Evolutionary conservation across 1,140 invertebrate genomes (phyloP).

Genomic region (Megathymus violae): DNA sequence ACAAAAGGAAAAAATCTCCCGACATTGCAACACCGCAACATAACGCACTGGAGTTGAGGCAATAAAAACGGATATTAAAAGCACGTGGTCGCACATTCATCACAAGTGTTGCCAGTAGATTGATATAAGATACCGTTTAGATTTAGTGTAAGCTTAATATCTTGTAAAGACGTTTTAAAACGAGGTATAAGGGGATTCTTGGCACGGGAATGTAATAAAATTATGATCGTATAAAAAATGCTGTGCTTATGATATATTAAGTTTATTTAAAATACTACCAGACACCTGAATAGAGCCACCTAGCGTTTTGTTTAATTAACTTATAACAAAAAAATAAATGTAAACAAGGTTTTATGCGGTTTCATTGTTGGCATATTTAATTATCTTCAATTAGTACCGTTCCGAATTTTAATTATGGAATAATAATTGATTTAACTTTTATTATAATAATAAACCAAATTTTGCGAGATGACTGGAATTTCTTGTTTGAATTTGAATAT

Average conservation of each 20-base stretch:
- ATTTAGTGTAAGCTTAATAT: conserved; percentile 26
- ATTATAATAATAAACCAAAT: no score
- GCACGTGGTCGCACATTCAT: conserved; percentile 60
- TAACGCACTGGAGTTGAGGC: conserved; percentile 38
- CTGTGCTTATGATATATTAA: not conserved
- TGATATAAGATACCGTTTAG: conserved; percentile 61
- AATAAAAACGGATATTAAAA: conserved; percentile 77
- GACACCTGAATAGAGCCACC: no score
- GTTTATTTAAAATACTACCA: no score
- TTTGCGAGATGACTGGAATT: no score
- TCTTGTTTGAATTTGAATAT: no score
- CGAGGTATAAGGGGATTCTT: not conserved
- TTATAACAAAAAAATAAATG: no score
- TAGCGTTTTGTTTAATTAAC: no score
- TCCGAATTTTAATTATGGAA: no score
- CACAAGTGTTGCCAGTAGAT: conserved; percentile 69
- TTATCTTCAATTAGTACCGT: no score
- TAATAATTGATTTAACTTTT: no score
- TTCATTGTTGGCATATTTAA: no score
- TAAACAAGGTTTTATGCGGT: no score
- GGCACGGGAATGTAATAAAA: not conserved
- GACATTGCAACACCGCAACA: conserved; percentile 29
- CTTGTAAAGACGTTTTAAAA: conserved; percentile 21
- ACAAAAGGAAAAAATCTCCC: conserved; percentile 21
- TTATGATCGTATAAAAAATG: not conserved